Base-by-base conservation (phyloP, 1,140 invertebrate species). In the Asbolus verrucosus region DNA sequence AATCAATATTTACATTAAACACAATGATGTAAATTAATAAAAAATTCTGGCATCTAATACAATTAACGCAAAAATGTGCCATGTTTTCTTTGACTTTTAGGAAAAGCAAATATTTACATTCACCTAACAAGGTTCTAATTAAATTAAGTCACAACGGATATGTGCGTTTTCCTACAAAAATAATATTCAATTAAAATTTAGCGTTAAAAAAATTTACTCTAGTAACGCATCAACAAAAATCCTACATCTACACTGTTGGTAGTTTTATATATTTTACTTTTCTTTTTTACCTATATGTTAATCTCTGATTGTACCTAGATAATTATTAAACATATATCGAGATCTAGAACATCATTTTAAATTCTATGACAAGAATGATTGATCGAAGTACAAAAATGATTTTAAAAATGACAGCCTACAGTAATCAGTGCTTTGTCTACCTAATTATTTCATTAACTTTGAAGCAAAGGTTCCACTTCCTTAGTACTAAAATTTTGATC, bases 401-500 rank as follows among this genome's bases (percentile, higher is more conserved):
- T 54, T 27, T 54, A 54, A 27, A 54, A 54, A 54, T 54, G 21
- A 54, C 46, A 54, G 46, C 46, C 46, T 54, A 54, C 46, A 54
- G 21, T 54, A 54, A 27, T 54, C 46, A 54, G 46, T 54, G 46
- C 46, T 54, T 54, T 54, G 1, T 54, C 46, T 54, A 54, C 27
- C 13, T 24, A 54, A n/a, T 21, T 54, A 54, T 13, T 21, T 54
- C 46, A 54, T 14, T 72, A 70, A 36, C 69, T 73, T 1, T 74
- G 62, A 9, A 76, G 46, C 15, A 75, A 62, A 33, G 73, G 30
- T 62, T 73, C 69, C 2, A 33, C 33, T 16, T 76, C 71, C 70
- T 69, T 46, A 36, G 31, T 43, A 68, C 43, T 50, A 54, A 50
- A 16, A 41, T 69, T 71, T 33, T 61, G 46, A 14, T 39, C 46